Base-by-base conservation (phyloP, 1,140 invertebrate species). In the Drosophila subobscura region DNA sequence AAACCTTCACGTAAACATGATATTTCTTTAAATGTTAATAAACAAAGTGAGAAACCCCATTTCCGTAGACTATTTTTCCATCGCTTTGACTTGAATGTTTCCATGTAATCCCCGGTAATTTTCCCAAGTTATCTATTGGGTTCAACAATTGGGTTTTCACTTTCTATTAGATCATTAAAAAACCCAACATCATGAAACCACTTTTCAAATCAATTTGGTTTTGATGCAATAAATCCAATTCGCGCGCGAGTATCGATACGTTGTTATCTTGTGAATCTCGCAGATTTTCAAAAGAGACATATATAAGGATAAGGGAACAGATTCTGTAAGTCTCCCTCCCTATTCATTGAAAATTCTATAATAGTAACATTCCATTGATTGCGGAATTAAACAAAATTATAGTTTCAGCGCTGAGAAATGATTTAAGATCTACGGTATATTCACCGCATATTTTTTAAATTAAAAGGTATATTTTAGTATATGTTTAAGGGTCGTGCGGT, bases 1-100 rank as follows among this genome's bases (percentile, higher is more conserved):
- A 33, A 79, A 63, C 49, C 22, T 53, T 67, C 64, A 56, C 47
- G 22, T 57, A 74, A 40, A 79, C 49, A 67, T 68, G 65, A 68
- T 68, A 68, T 68, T 68, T 68, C 65, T 41, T 56, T 55, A 46
- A 56, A 68, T 66, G 33, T 74, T 65, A 41, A 46, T 5, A 58
- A 74, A 74, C 74, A 75, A 66, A 65, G 23, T 25, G 40, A 22
- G 40, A 29, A 55, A 64, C 14, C 27, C 29, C 10, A 51, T 57
- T 52, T 23, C 44, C 42, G 41, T 47, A 20, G 23, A 23, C 25
- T 29, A 51, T 29, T 56, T 20, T 20, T 20, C 16, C 1, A 20
- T 20, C 16, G 16, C 41, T 23, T 20, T 33, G 61, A 50, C 59
- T 14, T 52, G 59, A 64, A 51, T 42, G 20, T 53, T n/a, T 53